Evolutionary conservation across 2,797 vertebrate genomes (phyloP), one percentile per base, ranked within the genome.

Genomic region (Babyrousa celebensis): DNA sequence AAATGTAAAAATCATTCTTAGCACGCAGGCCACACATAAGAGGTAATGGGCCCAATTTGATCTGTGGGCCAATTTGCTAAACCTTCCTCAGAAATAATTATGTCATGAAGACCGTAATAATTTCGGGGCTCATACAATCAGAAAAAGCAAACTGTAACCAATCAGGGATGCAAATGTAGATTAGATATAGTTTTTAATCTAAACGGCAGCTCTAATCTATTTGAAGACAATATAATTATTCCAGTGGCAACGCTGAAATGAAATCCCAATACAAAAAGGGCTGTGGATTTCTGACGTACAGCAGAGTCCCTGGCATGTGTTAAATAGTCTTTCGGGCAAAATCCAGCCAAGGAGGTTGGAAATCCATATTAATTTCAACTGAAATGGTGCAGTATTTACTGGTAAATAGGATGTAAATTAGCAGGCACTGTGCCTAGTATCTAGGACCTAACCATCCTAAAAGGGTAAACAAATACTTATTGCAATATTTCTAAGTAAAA

Each of bases 161-260:
- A 43, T 29, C 23, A 25, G 17, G 43, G 65, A 29, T 56, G 65
- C 21, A 94, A 65, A 93, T 3, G n/a, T 43, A 56, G 63, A 72
- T 58, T 48, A 86, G 60, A 60, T 32, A n/a, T 2, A 63, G 36
- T 78, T 32, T 82, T 54, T 77, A 40, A 54, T 54, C 32, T 80
- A 92, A 85, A 82, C 78, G 0, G 1, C 62, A 71, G 36, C 10
- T 85, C 58, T 15, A 74, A 65, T 40, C 43, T 60, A 70, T 36
- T 29, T 52, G 71, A 96, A 72, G 75, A 87, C 27, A 60, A 68
- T 20, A 68, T 40, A 40, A 18, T 77, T 70, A 89, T n/a, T 89
- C 79, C 29, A 68, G 60, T 3, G 70, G 32, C 14, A 87, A 56
- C 58, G 14, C 0, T 70, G 54, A 91, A 92, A 80, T 20, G 21